Evolutionary conservation across 2,888 invertebrate genomes (phyloP).

Genomic region (Operophtera brumata): DNA sequence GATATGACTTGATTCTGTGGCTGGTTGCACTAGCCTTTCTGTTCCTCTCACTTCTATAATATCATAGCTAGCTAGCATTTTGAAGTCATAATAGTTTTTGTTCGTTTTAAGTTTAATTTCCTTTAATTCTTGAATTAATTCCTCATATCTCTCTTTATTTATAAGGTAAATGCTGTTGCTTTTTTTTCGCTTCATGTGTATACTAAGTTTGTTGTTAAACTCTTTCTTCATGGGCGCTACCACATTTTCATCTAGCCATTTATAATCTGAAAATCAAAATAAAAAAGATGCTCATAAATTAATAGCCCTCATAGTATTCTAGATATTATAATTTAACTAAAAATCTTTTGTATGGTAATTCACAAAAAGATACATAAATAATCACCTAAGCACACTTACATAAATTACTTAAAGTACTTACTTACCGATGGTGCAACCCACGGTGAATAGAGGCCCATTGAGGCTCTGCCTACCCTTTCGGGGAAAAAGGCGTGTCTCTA

Average conservation of each 20-base stretch:
- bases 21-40: constrained; percentile 56
- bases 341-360: no score
- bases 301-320: no score
- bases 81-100: constrained; percentile 61
- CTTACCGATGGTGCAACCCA: no score
- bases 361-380: no score
- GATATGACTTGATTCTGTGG: constrained; percentile 40
- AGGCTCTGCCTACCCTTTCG: no score
- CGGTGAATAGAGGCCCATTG: no score
- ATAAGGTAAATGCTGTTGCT: constrained; percentile 59
- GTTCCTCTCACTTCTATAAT: constrained; percentile 47
- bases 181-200: constrained; percentile 53
- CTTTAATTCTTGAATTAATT: constrained; percentile 58
- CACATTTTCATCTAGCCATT: constrained; percentile 38
- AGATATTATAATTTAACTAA: no score
- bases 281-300: no score
- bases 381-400: no score
- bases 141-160: constrained; percentile 46
- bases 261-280: constrained; percentile 36
- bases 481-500: no score
- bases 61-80: constrained; percentile 61
- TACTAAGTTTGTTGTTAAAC: constrained; percentile 54
- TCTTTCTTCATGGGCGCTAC: constrained; percentile 53
- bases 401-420: no score
- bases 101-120: constrained; percentile 47